Percentiles rank a stretch among this genome's conserved stretches.
Evolutionary conservation across 2,797 vertebrate species (phyloP).

Genomic region (Squalus acanthias): DNA sequence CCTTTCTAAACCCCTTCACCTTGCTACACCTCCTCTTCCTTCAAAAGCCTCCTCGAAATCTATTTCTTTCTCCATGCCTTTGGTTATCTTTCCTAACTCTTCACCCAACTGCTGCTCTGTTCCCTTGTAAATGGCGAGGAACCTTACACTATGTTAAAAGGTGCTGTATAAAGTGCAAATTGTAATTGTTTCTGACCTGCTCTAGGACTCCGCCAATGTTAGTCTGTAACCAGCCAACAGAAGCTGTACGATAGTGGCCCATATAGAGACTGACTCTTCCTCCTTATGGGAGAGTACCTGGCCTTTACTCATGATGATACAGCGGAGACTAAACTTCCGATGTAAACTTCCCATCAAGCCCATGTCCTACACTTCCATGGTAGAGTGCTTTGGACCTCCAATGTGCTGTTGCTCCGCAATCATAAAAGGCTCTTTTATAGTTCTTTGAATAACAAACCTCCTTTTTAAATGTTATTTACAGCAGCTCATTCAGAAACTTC

Average conservation of each 20-base stretch:
- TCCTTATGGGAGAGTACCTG: background rate
- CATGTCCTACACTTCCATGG: background rate
- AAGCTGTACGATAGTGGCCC: background rate
- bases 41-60: background rate
- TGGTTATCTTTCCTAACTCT: background rate
- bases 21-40: background rate
- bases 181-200: background rate
- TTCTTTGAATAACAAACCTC: background rate
- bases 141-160: background rate
- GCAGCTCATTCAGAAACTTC: background rate
- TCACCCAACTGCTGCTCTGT: background rate
- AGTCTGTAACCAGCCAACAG: background rate
- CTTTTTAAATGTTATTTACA: background rate
- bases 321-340: background rate
- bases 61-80: background rate
- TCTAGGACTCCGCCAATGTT: background rate
- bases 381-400: background rate
- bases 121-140: background rate
- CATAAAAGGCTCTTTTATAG: background rate
- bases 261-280: background rate
- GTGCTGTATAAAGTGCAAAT: background rate
- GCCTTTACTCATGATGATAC: background rate
- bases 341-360: background rate
- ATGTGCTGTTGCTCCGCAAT: background rate
- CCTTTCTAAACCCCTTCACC: too few species aligned